Evolutionary conservation across 2,888 invertebrate species (phyloP).

Genomic region (Tinea trinotella): DNA sequence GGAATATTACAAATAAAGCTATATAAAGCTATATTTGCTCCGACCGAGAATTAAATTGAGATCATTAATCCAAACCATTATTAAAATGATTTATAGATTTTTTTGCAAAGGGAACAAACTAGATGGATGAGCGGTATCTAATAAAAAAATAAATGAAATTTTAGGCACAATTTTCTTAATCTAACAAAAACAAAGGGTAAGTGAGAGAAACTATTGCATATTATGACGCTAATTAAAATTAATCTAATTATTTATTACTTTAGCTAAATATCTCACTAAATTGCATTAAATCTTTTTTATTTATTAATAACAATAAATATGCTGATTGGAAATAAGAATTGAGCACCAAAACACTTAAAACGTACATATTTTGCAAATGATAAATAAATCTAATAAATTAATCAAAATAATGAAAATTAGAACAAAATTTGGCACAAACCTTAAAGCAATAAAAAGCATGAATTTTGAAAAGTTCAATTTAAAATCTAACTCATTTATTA

Average conservation of each 20-base stretch:
- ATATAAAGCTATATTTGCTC: too few species aligned
- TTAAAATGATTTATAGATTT: too few species aligned
- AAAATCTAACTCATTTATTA: neutral
- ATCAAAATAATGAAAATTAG: neutral
- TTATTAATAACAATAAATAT: neutral
- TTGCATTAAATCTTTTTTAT: too few species aligned
- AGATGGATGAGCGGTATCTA: too few species aligned
- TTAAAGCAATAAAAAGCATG: neutral
- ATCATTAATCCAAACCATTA: too few species aligned
- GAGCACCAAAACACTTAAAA: neutral
- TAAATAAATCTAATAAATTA: neutral
- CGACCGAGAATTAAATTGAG: too few species aligned
- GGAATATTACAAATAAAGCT: too few species aligned
- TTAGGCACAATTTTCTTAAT: conserved; percentile 61
- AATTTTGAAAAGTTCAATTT: neutral
- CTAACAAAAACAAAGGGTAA: conserved; percentile 32
- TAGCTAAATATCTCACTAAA: neutral
- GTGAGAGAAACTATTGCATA: too few species aligned
- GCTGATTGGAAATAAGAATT: neutral
- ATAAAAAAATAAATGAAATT: conserved; percentile 23
- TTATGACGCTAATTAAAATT: too few species aligned
- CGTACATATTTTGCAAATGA: neutral
- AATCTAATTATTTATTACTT: neutral
- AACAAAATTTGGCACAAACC: conserved; percentile 2
- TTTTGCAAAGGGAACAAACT: too few species aligned